Conservation (phyloP, 2,888 invertebrate genomes). For the Axea sp. region DNA sequence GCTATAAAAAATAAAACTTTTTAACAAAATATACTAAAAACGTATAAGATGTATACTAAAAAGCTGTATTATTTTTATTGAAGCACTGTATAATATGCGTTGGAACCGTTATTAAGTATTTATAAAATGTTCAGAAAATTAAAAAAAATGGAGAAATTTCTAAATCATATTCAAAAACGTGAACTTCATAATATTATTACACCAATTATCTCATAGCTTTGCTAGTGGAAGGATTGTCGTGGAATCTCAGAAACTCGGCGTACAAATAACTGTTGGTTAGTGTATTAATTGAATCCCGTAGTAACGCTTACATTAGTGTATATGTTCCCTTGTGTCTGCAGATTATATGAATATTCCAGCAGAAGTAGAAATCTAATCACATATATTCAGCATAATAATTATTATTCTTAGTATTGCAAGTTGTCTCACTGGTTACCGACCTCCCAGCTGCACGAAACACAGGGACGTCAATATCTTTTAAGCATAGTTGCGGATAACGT, state of each 20-base stretch:
- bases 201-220: constrained; percentile 16
- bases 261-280: constrained; percentile 44
- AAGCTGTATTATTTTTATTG: no score
- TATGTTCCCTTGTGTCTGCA: constrained; percentile 26
- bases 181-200: constrained; percentile 22
- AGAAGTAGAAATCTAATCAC: constrained; percentile 42
- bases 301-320: constrained; percentile 45
- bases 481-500: constrained; percentile 41
- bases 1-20: no score
- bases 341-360: constrained; percentile 53
- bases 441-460: constrained; percentile 16
- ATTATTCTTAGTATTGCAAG: constrained; percentile 48
- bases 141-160: no score
- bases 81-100: no score
- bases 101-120: no score
- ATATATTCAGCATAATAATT: constrained; percentile 40
- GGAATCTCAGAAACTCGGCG: constrained; percentile 36
- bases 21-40: no score
- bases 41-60: no score
- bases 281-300: constrained; percentile 49
- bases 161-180: not conserved
- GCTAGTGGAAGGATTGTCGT: constrained; percentile 7
- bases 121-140: no score
- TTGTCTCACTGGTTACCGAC: constrained; percentile 20
- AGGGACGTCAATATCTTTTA: constrained; percentile 47